Percentiles rank a stretch among this genome's conserved stretches.
phyloP scores from a whole-genome alignment of 2,888 invertebrate genomes.

The Arctia plantaginis region DNA sequence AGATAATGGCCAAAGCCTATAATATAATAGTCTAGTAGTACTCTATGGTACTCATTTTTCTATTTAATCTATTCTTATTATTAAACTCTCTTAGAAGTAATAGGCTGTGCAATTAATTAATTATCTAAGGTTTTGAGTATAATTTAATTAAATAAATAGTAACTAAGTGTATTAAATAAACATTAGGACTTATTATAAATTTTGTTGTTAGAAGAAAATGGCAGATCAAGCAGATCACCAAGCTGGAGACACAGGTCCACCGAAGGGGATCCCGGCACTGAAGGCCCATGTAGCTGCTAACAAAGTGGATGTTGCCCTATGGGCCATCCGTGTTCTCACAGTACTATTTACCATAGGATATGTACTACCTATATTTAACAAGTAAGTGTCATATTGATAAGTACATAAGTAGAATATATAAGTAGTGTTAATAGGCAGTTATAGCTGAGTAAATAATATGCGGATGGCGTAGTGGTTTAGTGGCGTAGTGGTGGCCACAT shows the following conservation, averaged over 20 bases:
- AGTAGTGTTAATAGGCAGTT: neutral
- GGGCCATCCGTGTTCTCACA: slow-evolving; percentile 94
- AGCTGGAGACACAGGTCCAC: slow-evolving; percentile 77
- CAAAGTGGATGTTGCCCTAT: slow-evolving; percentile 95
- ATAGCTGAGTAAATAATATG: too few relatives aligned
- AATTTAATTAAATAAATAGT: neutral
- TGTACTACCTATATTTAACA: slow-evolving; percentile 93
- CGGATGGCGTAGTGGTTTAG: too few relatives aligned
- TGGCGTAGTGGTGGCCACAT: too few relatives aligned
- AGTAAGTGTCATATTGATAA: slow-evolving; percentile 86
- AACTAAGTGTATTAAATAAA: neutral
- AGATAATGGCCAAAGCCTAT: slow-evolving; percentile 40
- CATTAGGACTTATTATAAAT: neutral
- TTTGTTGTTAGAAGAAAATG: slow-evolving; percentile 65
- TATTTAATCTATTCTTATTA: slow-evolving; percentile 7
- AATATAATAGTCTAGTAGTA: slow-evolving; percentile 19
- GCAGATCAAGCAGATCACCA: slow-evolving; percentile 68
- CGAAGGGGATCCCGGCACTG: slow-evolving; percentile 88
- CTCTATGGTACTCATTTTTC: slow-evolving; percentile 27
- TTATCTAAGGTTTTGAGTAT: slow-evolving; percentile 4
- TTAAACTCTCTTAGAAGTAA: neutral
- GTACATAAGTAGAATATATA: neutral
- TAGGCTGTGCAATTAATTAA: neutral
- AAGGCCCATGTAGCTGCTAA: slow-evolving; percentile 92
- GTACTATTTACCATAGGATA: slow-evolving; percentile 94